These are phyloP conservation scores for Clistopyga incitator DNA, from an alignment of 2,888 invertebrate genomes.

Conservation along the genomic window DNA sequence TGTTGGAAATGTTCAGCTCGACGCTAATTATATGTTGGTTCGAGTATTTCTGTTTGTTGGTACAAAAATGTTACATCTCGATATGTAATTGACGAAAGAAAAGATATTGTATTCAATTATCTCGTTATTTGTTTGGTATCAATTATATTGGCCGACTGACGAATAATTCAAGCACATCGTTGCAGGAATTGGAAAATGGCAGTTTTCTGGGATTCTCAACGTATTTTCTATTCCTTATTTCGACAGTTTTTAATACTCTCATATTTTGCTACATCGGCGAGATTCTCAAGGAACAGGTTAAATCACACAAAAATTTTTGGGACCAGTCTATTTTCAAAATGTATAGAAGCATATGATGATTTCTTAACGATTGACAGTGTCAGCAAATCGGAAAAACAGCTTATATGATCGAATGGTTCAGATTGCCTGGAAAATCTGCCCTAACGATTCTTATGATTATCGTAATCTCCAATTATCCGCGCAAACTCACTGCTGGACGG, in stretches of 20 bases:
- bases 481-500: slow-evolving; percentile 63
- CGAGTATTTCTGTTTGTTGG: slow-evolving; percentile 77
- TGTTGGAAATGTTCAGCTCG: slow-evolving; percentile 76
- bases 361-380: neutral
- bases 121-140: neutral
- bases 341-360: neutral
- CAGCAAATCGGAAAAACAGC: slow-evolving; percentile 69
- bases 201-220: slow-evolving; percentile 37
- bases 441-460: slow-evolving; percentile 58
- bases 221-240: slow-evolving; percentile 46
- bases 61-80: slow-evolving; percentile 46
- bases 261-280: slow-evolving; percentile 64
- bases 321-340: too few species aligned
- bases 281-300: slow-evolving; percentile 57
- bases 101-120: neutral
- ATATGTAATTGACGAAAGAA: neutral
- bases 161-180: neutral
- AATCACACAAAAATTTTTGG: neutral
- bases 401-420: slow-evolving; percentile 70
- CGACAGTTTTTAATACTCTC: slow-evolving; percentile 58
- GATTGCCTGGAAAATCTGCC: slow-evolving; percentile 51
- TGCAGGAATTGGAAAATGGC: slow-evolving; percentile 56
- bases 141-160: neutral
- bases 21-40: slow-evolving; percentile 79
- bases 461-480: slow-evolving; percentile 51